phyloP scores from a whole-genome alignment of 2,888 invertebrate genomes.

The Noctua fimbriata region DNA sequence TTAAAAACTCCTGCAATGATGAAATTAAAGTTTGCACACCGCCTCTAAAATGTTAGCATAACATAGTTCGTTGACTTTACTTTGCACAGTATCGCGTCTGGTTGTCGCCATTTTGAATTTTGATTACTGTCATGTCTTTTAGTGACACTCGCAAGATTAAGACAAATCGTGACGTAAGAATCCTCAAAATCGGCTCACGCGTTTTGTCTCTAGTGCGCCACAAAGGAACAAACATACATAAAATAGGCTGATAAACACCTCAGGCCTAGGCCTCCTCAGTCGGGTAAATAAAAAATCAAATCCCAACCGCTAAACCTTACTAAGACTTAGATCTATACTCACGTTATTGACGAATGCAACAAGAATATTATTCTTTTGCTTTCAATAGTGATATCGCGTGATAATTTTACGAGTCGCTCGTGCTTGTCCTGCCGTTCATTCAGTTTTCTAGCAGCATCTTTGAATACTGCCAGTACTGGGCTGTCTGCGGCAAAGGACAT shows the following conservation, averaged over 20 bases:
- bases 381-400: slow-evolving; percentile 96
- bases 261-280: neutral
- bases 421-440: slow-evolving; percentile 95
- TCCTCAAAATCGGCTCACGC: neutral
- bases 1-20: neutral
- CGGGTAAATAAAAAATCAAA: neutral
- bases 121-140: too few species aligned
- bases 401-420: slow-evolving; percentile 95
- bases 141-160: too few species aligned
- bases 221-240: neutral
- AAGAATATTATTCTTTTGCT: slow-evolving; percentile 97
- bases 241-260: neutral
- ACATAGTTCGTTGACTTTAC: too few species aligned
- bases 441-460: slow-evolving; percentile 91
- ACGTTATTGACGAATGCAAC: slow-evolving; percentile 93
- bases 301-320: neutral
- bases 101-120: too few species aligned
- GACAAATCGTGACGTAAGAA: neutral
- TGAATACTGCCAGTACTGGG: slow-evolving; percentile 91
- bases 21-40: neutral
- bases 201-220: neutral
- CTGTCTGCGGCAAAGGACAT: slow-evolving; percentile 81
- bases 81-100: too few species aligned
- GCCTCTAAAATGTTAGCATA: too few species aligned
- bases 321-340: slow-evolving; percentile 64